A percentile compares a stretch with the other conserved stretches of the same genome.
These are phyloP conservation scores for Phasia obesa DNA, from an alignment of 2,888 invertebrate species.

Conservation along the genomic window DNA sequence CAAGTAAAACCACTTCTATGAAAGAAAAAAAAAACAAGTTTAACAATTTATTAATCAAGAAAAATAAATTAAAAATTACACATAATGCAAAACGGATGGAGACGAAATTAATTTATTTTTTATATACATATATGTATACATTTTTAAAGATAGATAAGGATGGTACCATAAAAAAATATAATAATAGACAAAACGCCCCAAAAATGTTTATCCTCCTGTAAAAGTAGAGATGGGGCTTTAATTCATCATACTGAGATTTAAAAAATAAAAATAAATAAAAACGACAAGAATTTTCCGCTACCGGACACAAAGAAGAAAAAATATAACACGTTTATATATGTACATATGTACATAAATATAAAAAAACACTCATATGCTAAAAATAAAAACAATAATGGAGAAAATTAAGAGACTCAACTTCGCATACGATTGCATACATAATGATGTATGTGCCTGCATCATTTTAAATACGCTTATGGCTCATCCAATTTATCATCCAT, in stretches of 20 bases:
- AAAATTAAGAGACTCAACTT: constrained; percentile 51
- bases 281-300: constrained; percentile 63
- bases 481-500: constrained; percentile 57
- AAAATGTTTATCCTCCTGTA: constrained; percentile 16
- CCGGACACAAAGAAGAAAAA: constrained; percentile 57
- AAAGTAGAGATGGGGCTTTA: constrained; percentile 41
- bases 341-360: too few species aligned
- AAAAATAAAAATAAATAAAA: constrained; percentile 35
- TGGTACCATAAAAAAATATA: constrained; percentile 24
- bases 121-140: too few species aligned
- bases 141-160: constrained; percentile 54
- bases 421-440: constrained; percentile 69
- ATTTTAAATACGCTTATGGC: constrained; percentile 59
- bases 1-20: neutral
- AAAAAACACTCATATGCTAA: constrained; percentile 10
- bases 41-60: constrained; percentile 72
- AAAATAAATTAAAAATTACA: constrained; percentile 72
- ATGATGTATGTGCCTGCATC: constrained; percentile 56
- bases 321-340: constrained; percentile 3
- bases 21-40: constrained; percentile 29
- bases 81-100: constrained; percentile 70
- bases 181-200: constrained; percentile 49
- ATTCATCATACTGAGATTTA: constrained; percentile 62
- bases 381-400: constrained; percentile 15
- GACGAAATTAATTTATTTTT: constrained; percentile 56